Conservation (phyloP, 2,888 invertebrate species). For the Campopleginae sp. region DNA sequence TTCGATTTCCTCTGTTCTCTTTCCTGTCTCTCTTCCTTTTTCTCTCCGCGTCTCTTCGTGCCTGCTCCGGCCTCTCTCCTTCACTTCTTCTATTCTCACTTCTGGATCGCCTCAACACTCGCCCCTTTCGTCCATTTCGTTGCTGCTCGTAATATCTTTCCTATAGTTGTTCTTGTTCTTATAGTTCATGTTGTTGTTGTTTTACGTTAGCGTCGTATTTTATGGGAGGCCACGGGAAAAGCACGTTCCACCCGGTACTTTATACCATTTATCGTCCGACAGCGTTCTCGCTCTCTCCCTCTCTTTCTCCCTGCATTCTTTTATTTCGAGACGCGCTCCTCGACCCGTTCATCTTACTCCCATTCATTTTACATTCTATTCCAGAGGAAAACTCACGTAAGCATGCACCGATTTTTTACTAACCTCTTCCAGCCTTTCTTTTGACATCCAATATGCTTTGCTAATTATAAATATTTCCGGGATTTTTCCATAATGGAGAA, state of each 20-base stretch:
- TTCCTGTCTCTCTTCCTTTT: conserved; percentile 1
- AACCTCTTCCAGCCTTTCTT: neutral
- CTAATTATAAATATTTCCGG: neutral
- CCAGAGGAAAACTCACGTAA: neutral
- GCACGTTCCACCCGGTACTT: conserved; percentile 14
- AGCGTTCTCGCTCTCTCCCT: neutral
- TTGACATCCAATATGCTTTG: neutral
- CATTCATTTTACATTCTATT: neutral
- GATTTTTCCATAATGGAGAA: neutral
- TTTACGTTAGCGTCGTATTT: neutral
- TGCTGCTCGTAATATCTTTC: neutral
- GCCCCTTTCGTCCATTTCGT: neutral
- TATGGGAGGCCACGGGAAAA: neutral
- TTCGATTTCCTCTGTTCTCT: conserved; percentile 5
- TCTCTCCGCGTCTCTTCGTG: neutral
- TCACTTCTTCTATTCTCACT: neutral
- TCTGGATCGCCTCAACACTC: neutral
- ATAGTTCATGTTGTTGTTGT: conserved; percentile 15
- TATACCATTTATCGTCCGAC: conserved; percentile 15
- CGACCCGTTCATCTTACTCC: conserved; percentile 1
- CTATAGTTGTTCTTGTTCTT: conserved; percentile 7
- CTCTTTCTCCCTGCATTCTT: neutral
- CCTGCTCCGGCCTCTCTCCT: neutral
- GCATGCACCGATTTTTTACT: conserved; percentile 1
- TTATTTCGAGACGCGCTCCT: neutral